phyloP scores from a whole-genome alignment of 2,797 vertebrate species.

The Malurus splendens region DNA sequence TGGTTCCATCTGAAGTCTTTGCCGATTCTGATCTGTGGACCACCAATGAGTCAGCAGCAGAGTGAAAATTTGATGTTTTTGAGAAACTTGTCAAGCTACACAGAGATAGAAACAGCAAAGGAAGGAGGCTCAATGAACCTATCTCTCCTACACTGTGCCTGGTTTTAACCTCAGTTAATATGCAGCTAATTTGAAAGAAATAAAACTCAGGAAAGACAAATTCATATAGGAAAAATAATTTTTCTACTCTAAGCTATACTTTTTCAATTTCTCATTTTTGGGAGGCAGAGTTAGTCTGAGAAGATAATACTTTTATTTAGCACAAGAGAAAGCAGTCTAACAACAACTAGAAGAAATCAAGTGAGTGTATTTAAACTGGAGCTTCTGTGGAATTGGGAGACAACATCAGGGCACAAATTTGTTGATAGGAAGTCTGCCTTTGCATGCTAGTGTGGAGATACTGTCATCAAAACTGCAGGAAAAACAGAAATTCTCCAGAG shows the following conservation, averaged over 20 bases:
- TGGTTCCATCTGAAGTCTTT: neutral
- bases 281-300: neutral
- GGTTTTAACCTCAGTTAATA: neutral
- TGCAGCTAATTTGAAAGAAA: neutral
- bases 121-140: neutral
- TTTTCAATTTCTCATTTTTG: neutral
- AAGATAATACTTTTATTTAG: neutral
- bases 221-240: neutral
- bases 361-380: neutral
- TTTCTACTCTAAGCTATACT: neutral
- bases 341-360: neutral
- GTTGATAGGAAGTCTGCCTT: neutral
- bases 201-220: neutral
- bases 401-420: neutral
- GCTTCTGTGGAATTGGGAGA: neutral
- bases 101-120: neutral
- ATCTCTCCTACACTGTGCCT: neutral
- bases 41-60: neutral
- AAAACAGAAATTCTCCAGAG: neutral
- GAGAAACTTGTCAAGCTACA: neutral
- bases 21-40: neutral
- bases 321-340: neutral
- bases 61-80: neutral
- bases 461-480: rapidly evolving
- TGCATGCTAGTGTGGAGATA: neutral